Evolutionary conservation across 2,888 invertebrate genomes (phyloP), one percentile per base, ranked within the genome.

Genomic region (Dinocampus coccinellae): DNA sequence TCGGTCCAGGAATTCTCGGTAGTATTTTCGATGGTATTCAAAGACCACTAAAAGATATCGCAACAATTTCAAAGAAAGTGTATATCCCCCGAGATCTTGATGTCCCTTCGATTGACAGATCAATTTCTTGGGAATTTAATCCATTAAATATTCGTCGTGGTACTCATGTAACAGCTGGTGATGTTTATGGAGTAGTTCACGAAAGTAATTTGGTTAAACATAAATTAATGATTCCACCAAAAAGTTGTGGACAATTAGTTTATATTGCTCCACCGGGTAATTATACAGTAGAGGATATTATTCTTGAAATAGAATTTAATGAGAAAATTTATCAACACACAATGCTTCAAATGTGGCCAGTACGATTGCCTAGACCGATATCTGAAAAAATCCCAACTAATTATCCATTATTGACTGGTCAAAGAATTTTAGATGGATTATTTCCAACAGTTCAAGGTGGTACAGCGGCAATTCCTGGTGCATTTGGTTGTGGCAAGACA

Each of bases 11-110:
- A 85, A 98, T 99, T 88, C 93, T 99, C 92, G 97, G 96, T 76
- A 96, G 96, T 87, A 99, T 99, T 89, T 99, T 98, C 90, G 99
- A 99, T 90, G 99, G 99, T 89, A 99, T 99, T 88, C 99, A 99
- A 89, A 94, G 99, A 83, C 99, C 98, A 0, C 89, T 99, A 83
- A 96, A 94, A 89, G 97, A 97, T 89, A 99, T 99, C 88, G 91
- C 94, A 84, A 95, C 95, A 84, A 88, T 96, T 79, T 95, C 97
- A 2, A 91, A 94, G 85, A 97, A 96, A 87, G 98, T 99, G 89
- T 99, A 98, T 91, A 98, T 99, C 88, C 99, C 99, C 57, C 98
- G 97, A 90, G 98, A 98, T 88, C 92, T 99, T 63, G 97, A 97
- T 88, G 92, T 95, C 69, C 97, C 97, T 11, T 91, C 95, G 64